A percentile compares a stretch with the other conserved stretches of the same genome.
These are phyloP conservation scores for Mythimna pallens DNA, from an alignment of 2,888 invertebrate species.

Conservation along the genomic window DNA sequence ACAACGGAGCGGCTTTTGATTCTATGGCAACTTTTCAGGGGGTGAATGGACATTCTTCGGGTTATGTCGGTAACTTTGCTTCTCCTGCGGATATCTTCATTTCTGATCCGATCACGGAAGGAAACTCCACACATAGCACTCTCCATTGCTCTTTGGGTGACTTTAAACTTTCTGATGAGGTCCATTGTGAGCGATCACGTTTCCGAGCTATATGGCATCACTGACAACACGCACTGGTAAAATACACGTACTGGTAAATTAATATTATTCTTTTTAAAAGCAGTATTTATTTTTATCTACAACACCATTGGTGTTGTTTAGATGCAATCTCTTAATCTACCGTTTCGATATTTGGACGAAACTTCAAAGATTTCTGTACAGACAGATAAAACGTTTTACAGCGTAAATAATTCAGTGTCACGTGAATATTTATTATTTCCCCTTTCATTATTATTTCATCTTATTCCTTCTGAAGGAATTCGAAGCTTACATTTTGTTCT, in stretches of 20 bases:
- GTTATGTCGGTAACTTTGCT: too few species aligned
- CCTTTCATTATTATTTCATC: slow-evolving; percentile 23
- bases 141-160: too few species aligned
- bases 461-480: slow-evolving; percentile 23
- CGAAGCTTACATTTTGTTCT: slow-evolving; percentile 14
- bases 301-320: slow-evolving; percentile 21
- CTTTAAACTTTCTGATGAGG: too few species aligned
- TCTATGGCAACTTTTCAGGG: background rate
- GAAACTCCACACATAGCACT: too few species aligned
- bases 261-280: background rate
- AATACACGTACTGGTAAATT: background rate
- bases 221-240: background rate
- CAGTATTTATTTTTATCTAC: slow-evolving; percentile 18
- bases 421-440: slow-evolving; percentile 40
- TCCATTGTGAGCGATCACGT: too few species aligned
- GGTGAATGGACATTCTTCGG: background rate
- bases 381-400: slow-evolving; percentile 28
- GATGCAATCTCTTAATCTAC: slow-evolving; percentile 32
- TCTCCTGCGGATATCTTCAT: too few species aligned
- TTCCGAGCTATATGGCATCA: too few species aligned
- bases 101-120: too few species aligned
- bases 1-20: background rate
- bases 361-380: slow-evolving; percentile 41
- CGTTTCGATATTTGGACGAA: slow-evolving; percentile 37
- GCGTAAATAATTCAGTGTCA: slow-evolving; percentile 44